These are phyloP conservation scores for Oscheius sp. DNA, from an alignment of 1,140 invertebrate genomes.

Conservation along the genomic window DNA sequence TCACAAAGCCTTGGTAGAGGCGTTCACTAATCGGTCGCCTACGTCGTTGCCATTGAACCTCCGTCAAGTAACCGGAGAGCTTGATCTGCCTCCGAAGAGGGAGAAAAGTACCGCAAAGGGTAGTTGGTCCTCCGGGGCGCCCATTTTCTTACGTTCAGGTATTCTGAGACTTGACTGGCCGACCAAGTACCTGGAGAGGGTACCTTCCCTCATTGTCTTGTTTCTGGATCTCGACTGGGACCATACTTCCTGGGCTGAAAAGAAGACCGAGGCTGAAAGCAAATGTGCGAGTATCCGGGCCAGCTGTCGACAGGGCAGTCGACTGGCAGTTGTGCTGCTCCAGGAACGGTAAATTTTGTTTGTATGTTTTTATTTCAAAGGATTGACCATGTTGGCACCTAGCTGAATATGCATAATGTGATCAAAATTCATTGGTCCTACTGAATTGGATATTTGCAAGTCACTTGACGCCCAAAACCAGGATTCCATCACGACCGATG, in stretches of 20 bases:
- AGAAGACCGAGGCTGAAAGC: constrained; percentile 80
- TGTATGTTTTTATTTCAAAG: no score
- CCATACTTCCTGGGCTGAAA: constrained; percentile 86
- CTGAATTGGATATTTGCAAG: no score
- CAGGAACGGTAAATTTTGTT: constrained; percentile 36
- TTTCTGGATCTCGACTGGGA: constrained; percentile 98
- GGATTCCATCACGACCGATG: no score
- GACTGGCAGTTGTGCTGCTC: constrained; percentile 28
- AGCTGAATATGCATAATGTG: background rate
- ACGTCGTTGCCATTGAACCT: constrained; percentile 63
- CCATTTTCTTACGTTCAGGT: constrained; percentile 64
- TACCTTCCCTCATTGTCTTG: constrained; percentile 86
- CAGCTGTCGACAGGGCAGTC: constrained; percentile 10
- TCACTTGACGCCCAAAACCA: no score
- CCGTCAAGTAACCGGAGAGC: constrained; percentile 59
- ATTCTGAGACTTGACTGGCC: constrained; percentile 94
- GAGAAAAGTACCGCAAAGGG: constrained; percentile 10
- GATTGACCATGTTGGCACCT: no score
- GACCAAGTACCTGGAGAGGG: constrained; percentile 81
- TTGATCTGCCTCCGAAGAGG: constrained; percentile 28
- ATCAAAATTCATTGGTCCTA: background rate
- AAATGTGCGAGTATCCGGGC: constrained; percentile 30
- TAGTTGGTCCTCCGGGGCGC: constrained; percentile 66
- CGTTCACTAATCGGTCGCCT: constrained; percentile 62
- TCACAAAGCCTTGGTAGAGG: constrained; percentile 63